Conservation (phyloP, 2,888 invertebrate genomes). For the Alcis repandata region DNA sequence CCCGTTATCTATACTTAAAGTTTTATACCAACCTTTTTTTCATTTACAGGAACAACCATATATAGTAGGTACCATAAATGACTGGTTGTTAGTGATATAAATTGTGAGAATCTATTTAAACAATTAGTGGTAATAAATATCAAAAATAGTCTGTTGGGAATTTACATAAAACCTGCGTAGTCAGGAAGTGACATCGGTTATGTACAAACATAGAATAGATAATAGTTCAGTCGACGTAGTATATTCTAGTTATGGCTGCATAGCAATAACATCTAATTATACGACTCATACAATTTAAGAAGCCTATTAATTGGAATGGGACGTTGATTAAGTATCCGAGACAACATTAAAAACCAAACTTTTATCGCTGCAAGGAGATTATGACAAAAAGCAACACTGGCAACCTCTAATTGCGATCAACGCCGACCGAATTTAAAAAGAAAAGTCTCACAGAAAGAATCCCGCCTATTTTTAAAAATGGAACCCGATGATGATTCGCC, state of each 20-base stretch:
- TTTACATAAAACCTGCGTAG: conserved; percentile 17
- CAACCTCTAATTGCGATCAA: conserved; percentile 83
- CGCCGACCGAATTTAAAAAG: conserved; percentile 84
- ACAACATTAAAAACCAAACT: conserved; percentile 66
- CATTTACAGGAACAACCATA: too few relatives aligned
- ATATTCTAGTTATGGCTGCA: conserved; percentile 16
- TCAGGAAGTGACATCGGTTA: conserved; percentile 16
- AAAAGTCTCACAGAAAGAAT: conserved; percentile 84
- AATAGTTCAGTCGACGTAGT: neutral
- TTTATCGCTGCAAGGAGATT: conserved; percentile 71
- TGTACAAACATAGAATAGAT: neutral
- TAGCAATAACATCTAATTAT: conserved; percentile 10
- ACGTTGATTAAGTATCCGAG: conserved; percentile 68
- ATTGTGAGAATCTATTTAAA: conserved; percentile 2
- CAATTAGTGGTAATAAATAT: neutral
- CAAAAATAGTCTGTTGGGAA: conserved; percentile 7
- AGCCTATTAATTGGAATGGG: conserved; percentile 55
- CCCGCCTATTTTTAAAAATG: conserved; percentile 87
- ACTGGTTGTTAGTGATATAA: neutral
- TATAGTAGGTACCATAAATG: neutral
- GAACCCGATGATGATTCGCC: conserved; percentile 83
- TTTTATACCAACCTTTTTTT: neutral
- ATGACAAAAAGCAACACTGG: conserved; percentile 77
- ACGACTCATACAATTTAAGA: conserved; percentile 50
- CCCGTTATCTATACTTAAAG: neutral